Evolutionary conservation across 2,113 vertebrate species (phyloP), one percentile per base, ranked within the genome.

Genomic region (Pongo abelii): DNA sequence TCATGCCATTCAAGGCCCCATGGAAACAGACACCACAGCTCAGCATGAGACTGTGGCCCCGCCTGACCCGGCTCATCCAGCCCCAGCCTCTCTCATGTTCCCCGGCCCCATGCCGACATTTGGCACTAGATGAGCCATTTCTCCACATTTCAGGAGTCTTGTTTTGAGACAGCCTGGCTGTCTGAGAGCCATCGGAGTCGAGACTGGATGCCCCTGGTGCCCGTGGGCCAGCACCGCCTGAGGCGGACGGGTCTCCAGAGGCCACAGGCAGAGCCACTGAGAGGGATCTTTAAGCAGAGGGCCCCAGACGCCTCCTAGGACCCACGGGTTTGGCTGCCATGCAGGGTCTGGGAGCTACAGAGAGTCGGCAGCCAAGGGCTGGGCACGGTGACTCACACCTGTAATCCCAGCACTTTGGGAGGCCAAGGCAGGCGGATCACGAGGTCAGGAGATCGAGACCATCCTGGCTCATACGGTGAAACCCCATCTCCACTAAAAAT

Each of bases 341-440:
- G 74, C 38, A 0, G 23, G 55, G 50, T 8, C 6, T 17, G 48
- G 7, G 50, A 75, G 84, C 84, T 23, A 0, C 6, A 48, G 23
- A 14, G 61, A 30, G 55, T 8, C 0, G 32, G 25, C 27, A 64
- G n/a, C 7, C 2, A 52, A 52, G 52, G 52, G 52, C 52, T 13
- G 17, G 52, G 17, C 2, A 6, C 0, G 52, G 52, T 55, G 52
- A 17, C 6, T 55, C 17, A 55, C 0, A 0, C 52, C 52, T 55
- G 52, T 55, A 55, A 20, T 55, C 52, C 18, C 52, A 55, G 0
- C 52, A 55, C 52, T 55, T 55, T 55, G 52, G 52, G 52, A 55
- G 17, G 52, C 6, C 6, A 1, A 55, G 52, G 52, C 16, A 5
- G 52, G 52, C 13, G 3, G 52, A 55, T 55, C 52, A 55, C 17